Conservation (phyloP, 2,888 invertebrate species). For the Dione juno region DNA sequence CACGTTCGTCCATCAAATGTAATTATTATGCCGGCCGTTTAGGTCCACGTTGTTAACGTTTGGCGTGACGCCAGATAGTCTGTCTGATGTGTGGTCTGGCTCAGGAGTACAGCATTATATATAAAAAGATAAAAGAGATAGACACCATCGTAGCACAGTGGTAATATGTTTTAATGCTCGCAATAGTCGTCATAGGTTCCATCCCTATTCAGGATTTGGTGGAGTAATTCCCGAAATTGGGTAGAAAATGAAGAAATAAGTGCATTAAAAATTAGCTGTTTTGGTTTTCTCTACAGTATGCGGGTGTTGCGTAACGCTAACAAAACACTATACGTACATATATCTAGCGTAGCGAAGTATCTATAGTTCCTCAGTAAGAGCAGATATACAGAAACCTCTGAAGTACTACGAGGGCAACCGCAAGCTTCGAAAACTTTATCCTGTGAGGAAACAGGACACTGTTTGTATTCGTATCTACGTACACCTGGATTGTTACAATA, state of each 20-base stretch:
- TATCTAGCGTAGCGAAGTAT: not conserved
- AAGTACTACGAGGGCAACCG: constrained; percentile 35
- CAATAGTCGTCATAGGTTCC: no score
- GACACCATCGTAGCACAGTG: no score
- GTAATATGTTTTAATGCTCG: no score
- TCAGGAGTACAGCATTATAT: not conserved
- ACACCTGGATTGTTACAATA: not conserved
- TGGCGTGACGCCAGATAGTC: constrained; percentile 19
- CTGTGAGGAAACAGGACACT: constrained; percentile 34
- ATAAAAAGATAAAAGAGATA: not conserved
- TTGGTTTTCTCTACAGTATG: no score
- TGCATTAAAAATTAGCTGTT: no score
- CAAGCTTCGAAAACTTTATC: constrained; percentile 37
- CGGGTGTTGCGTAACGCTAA: no score
- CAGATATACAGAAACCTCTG: constrained; percentile 29
- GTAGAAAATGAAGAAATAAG: no score
- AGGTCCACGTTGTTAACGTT: constrained; percentile 18
- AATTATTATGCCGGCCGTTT: constrained; percentile 37
- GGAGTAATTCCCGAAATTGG: no score
- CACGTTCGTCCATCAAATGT: constrained; percentile 34
- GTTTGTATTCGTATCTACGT: constrained; percentile 5
- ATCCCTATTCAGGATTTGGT: no score
- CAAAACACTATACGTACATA: not conserved
- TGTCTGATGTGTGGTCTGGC: constrained; percentile 9
- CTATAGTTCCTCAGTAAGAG: constrained; percentile 1